Percentiles rank a stretch among this genome's conserved stretches.
Evolutionary conservation across 2,113 vertebrate species (phyloP).

Genomic region (Xenotilapia caudafasciata): DNA sequence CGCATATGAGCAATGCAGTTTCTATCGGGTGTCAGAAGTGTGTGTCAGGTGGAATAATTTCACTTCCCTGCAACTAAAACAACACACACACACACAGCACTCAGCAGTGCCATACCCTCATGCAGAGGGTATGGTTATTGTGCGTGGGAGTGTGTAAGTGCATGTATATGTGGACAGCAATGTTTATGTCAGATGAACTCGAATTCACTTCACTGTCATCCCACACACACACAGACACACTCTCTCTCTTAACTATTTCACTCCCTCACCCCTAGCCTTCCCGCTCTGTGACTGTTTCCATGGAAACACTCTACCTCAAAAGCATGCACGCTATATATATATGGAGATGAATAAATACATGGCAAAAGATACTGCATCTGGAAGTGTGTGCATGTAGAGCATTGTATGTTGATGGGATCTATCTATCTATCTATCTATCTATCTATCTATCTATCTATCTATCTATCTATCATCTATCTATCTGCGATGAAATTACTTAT

Average conservation of each 20-base stretch:
- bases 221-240: not conserved
- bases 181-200: conserved; percentile 58
- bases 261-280: not conserved
- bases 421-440: not conserved
- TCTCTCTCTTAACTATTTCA: conserved; percentile 13
- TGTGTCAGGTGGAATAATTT: conserved; percentile 29
- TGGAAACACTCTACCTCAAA: conserved; percentile 61
- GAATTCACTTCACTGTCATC: conserved; percentile 36
- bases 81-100: not conserved
- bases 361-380: not conserved
- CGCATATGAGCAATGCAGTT: not conserved
- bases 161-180: conserved; percentile 24
- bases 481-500: not conserved
- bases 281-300: conserved; percentile 60
- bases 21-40: not conserved
- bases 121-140: conserved; percentile 2
- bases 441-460: not conserved
- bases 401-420: not conserved
- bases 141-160: conserved; percentile 14
- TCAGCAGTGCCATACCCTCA: not conserved
- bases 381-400: not conserved
- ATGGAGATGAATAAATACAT: conserved; percentile 39
- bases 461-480: not conserved
- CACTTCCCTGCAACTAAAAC: not conserved
- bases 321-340: conserved; percentile 12